Conservation (phyloP, 2,113 vertebrate species). For the Acrocephalus kingi region DNA sequence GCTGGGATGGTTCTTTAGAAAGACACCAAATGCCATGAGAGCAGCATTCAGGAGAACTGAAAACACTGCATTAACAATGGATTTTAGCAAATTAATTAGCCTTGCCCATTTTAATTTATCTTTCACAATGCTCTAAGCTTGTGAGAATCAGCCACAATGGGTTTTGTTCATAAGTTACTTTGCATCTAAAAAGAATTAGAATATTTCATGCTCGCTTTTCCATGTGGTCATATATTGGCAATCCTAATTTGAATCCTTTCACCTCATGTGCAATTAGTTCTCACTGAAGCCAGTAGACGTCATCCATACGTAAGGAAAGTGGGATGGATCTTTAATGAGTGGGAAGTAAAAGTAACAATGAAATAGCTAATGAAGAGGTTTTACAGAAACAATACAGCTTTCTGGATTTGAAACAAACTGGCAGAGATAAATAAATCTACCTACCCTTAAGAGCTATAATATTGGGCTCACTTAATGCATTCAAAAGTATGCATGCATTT, state of each 20-base stretch:
- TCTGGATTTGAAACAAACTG: not conserved
- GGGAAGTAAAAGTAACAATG: conserved; percentile 42
- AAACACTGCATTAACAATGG: conserved; percentile 43
- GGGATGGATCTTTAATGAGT: conserved; percentile 37
- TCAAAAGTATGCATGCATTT: not conserved
- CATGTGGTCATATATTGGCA: conserved; percentile 26
- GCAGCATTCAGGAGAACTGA: conserved; percentile 41
- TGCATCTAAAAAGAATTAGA: conserved; percentile 61
- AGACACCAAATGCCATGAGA: conserved; percentile 50
- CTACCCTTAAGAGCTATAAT: not conserved
- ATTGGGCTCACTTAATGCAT: not conserved
- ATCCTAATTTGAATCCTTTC: conserved; percentile 45
- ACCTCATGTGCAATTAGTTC: conserved; percentile 39
- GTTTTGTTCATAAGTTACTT: conserved; percentile 53
- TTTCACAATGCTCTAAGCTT: conserved; percentile 48
- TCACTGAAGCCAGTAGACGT: not conserved
- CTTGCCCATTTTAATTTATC: conserved; percentile 52
- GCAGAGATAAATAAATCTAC: conserved; percentile 28
- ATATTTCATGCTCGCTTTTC: conserved; percentile 59
- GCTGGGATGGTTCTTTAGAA: conserved; percentile 40
- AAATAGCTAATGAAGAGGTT: conserved; percentile 46
- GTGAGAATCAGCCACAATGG: conserved; percentile 42
- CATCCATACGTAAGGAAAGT: conserved; percentile 33
- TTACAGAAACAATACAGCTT: conserved; percentile 11
- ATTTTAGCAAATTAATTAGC: conserved; percentile 66